Evolutionary conservation across 2,113 vertebrate genomes (phyloP).

Genomic region (Neogale vison): DNA sequence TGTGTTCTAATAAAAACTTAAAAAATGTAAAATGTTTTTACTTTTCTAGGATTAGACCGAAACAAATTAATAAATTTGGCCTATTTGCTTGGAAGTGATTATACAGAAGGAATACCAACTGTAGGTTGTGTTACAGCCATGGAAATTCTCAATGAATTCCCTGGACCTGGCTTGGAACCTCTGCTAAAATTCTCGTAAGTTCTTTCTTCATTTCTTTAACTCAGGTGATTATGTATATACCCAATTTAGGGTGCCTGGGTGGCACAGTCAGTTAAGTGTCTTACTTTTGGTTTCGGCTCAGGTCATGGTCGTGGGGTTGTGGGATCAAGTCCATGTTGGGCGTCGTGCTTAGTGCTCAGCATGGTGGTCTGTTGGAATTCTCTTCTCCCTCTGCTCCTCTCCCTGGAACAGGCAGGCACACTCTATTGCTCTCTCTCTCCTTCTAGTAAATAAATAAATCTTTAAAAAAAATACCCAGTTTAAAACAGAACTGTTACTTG

Average conservation of each 20-base stretch:
- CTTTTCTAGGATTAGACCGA: slow-evolving; percentile 91
- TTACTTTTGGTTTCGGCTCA: neutral
- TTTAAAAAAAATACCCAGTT: neutral
- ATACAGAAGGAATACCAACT: slow-evolving; percentile 94
- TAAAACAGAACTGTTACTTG: neutral
- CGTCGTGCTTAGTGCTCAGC: neutral
- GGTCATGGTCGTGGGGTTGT: neutral
- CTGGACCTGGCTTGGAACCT: slow-evolving; percentile 92
- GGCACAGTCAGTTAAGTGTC: neutral
- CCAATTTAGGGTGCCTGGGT: neutral
- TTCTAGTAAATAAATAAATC: neutral
- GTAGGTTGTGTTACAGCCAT: slow-evolving; percentile 96
- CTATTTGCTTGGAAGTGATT: slow-evolving; percentile 98
- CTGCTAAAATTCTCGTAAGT: slow-evolving; percentile 90
- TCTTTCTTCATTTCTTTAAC: neutral
- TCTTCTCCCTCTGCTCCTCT: neutral
- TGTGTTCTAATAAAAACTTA: neutral
- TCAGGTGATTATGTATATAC: neutral
- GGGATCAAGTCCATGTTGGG: neutral
- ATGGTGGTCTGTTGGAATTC: neutral
- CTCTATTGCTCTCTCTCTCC: neutral
- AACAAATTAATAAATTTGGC: slow-evolving; percentile 96
- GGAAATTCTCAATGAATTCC: slow-evolving; percentile 99
- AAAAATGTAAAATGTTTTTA: neutral
- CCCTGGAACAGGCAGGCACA: neutral